Evolutionary conservation across 2,797 vertebrate genomes (phyloP).

Genomic region (Prionace glauca): DNA sequence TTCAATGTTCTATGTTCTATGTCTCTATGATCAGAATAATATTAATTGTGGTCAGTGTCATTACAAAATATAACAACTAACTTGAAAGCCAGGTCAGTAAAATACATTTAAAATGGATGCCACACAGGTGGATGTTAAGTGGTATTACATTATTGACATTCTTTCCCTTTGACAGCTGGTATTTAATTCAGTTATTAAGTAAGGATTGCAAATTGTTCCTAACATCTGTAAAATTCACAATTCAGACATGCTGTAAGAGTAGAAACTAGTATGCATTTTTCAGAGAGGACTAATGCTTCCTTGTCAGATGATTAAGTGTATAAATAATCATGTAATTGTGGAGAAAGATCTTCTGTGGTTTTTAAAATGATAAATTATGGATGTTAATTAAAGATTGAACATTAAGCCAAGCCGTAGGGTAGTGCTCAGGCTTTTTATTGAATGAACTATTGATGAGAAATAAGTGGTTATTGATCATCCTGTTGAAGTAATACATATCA

Average conservation of each 20-base stretch:
- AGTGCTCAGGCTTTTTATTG: background rate
- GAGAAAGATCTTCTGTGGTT: background rate
- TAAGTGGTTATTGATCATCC: background rate
- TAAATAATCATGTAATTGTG: background rate
- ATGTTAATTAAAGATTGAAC: background rate
- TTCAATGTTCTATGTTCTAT: too few relatives aligned
- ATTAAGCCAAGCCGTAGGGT: background rate
- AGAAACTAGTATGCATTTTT: background rate
- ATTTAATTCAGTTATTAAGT: constrained; percentile 19
- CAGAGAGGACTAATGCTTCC: background rate
- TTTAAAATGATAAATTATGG: background rate
- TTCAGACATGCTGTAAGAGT: background rate
- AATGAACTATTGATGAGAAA: background rate
- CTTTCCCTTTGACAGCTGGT: background rate
- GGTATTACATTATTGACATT: background rate
- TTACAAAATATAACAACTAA: background rate
- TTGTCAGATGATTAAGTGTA: constrained; percentile 10
- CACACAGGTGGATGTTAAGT: background rate
- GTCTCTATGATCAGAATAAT: background rate
- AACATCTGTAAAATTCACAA: constrained; percentile 7
- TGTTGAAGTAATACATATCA: background rate
- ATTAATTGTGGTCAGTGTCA: background rate
- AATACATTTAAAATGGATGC: background rate
- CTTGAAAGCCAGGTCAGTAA: background rate
- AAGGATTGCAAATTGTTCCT: background rate